A percentile compares a stretch with the other conserved stretches of the same genome.
Conservation (phyloP, 2,797 vertebrate genomes). For the Parauchenoglanis punctatus region DNA sequence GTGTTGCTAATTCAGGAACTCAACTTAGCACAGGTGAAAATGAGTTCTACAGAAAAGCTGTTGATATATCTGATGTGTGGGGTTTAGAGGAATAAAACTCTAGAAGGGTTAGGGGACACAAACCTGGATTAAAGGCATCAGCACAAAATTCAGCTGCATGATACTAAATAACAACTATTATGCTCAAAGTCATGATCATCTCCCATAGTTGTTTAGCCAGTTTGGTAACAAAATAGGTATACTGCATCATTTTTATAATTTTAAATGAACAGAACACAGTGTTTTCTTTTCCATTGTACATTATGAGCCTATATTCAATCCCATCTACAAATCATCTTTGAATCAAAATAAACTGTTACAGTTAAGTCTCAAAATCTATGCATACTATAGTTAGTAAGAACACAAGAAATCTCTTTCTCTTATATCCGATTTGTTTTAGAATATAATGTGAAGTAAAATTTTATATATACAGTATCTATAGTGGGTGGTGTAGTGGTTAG, state of each 20-base stretch:
- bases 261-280: neutral
- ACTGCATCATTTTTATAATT: neutral
- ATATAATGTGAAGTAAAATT: neutral
- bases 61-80: no score
- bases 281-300: neutral
- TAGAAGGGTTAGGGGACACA: neutral
- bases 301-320: neutral
- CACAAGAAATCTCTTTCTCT: neutral
- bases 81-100: no score
- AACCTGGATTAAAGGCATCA: neutral
- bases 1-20: neutral
- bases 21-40: neutral
- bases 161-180: neutral
- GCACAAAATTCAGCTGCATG: neutral
- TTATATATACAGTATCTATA: neutral
- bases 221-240: neutral
- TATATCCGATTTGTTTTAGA: neutral
- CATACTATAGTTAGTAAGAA: neutral
- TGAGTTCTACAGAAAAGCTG: neutral
- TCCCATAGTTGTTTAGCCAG: neutral
- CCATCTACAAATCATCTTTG: neutral
- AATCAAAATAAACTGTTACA: neutral
- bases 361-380: neutral
- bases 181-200: neutral
- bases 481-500: no score